These are phyloP conservation scores for Parotia lawesii DNA, from an alignment of 2,113 vertebrate genomes.

Conservation along the genomic window DNA sequence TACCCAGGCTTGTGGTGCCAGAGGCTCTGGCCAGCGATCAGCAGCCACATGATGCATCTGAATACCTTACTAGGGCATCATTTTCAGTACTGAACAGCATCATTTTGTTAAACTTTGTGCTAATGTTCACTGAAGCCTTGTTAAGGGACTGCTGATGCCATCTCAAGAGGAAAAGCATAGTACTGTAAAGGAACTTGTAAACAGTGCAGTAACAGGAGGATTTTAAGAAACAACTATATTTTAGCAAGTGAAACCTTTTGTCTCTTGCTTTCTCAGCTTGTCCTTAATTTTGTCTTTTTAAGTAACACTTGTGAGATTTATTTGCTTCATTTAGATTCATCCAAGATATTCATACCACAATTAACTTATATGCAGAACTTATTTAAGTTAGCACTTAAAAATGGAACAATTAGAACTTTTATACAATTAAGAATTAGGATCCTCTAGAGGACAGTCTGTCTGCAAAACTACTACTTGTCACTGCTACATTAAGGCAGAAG, in stretches of 20 bases:
- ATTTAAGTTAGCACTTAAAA: constrained; percentile 52
- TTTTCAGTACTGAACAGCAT: not conserved
- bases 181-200: not conserved
- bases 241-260: not conserved
- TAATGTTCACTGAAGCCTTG: not conserved
- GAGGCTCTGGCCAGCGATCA: not conserved
- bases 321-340: not conserved
- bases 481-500: constrained; percentile 43
- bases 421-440: constrained; percentile 60
- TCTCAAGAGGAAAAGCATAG: not conserved
- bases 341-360: not conserved
- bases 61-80: not conserved
- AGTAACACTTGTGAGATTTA: not conserved
- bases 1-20: not conserved
- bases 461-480: constrained; percentile 51
- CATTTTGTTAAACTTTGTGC: not conserved
- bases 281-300: not conserved
- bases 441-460: constrained; percentile 39
- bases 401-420: constrained; percentile 53
- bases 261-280: not conserved
- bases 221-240: not conserved
- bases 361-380: constrained; percentile 19
- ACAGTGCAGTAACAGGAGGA: not conserved
- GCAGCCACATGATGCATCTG: not conserved
- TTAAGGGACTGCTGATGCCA: not conserved